Evolutionary conservation across 2,888 invertebrate genomes (phyloP).

Genomic region (Palloptera scutellata): DNA sequence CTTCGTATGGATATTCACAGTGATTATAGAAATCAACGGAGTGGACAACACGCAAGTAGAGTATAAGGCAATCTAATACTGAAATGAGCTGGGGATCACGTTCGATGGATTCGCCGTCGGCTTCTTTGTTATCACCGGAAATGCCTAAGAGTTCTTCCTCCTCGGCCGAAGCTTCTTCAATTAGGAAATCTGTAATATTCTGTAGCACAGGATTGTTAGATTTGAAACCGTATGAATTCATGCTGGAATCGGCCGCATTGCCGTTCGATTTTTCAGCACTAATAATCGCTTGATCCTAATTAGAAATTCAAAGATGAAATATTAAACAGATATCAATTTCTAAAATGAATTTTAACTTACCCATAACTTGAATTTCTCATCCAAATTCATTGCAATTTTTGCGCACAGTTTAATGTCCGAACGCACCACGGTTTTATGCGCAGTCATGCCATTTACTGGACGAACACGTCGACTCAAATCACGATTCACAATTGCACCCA

Average conservation of each 20-base stretch:
- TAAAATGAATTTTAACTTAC: constrained; percentile 45
- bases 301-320: constrained; percentile 1
- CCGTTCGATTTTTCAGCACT: constrained; percentile 34
- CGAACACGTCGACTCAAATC: constrained; percentile 94
- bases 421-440: constrained; percentile 86
- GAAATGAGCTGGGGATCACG: constrained; percentile 76
- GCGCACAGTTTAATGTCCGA: constrained; percentile 94
- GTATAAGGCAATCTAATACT: constrained; percentile 81
- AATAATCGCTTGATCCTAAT: constrained; percentile 24
- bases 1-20: constrained; percentile 98
- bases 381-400: constrained; percentile 89
- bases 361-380: constrained; percentile 86
- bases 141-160: constrained; percentile 92
- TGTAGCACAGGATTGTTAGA: constrained; percentile 93
- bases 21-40: constrained; percentile 99
- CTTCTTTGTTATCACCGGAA: constrained; percentile 66
- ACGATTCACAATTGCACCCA: constrained; percentile 90
- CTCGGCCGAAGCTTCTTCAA: constrained; percentile 98
- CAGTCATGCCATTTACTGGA: constrained; percentile 88
- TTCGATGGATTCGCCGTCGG: constrained; percentile 70
- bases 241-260: constrained; percentile 17
- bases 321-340: background rate
- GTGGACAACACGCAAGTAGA: constrained; percentile 96
- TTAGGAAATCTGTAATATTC: constrained; percentile 96
- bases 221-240: constrained; percentile 70